phyloP scores from a whole-genome alignment of 2,888 invertebrate genomes.

The Lissocephala sabroskyi region DNA sequence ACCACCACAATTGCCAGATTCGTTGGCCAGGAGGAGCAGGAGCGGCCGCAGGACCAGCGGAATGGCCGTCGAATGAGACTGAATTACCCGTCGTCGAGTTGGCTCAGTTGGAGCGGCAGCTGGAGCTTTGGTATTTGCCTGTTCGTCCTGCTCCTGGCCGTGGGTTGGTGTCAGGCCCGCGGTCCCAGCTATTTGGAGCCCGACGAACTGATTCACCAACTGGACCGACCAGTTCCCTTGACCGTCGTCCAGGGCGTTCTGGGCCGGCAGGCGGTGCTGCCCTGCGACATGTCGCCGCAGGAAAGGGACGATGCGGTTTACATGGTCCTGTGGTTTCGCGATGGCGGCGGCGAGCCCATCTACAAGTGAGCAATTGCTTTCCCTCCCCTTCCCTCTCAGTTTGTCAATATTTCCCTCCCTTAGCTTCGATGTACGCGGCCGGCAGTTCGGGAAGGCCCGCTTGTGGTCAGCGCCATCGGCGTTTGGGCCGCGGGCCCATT shows the following conservation, averaged over 20 bases:
- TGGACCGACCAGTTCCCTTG: slow-evolving; percentile 79
- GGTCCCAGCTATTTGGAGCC: slow-evolving; percentile 70
- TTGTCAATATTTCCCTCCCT: too few species aligned
- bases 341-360: slow-evolving; percentile 85
- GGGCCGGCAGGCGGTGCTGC: slow-evolving; percentile 86
- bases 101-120: too few species aligned
- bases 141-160: slow-evolving; percentile 44
- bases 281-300: slow-evolving; percentile 88
- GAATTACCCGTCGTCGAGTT: slow-evolving; percentile 49
- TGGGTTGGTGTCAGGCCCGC: slow-evolving; percentile 20
- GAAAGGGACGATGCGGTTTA: slow-evolving; percentile 86
- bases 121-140: slow-evolving; percentile 67
- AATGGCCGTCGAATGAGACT: slow-evolving; percentile 16
- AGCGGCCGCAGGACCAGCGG: slow-evolving; percentile 18
- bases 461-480: slow-evolving; percentile 86
- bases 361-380: slow-evolving; percentile 80
- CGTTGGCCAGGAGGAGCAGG: slow-evolving; percentile 29
- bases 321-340: slow-evolving; percentile 93
- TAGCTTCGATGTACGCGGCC: slow-evolving; percentile 86
- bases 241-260: slow-evolving; percentile 86
- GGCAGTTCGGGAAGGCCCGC: slow-evolving; percentile 81
- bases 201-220: slow-evolving; percentile 72
- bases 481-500: slow-evolving; percentile 87
- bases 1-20: too few species aligned
- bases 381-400: background rate